A percentile compares a stretch with the other conserved stretches of the same genome.
Conservation (phyloP, 2,113 vertebrate genomes). For the Apteryx owenii region DNA sequence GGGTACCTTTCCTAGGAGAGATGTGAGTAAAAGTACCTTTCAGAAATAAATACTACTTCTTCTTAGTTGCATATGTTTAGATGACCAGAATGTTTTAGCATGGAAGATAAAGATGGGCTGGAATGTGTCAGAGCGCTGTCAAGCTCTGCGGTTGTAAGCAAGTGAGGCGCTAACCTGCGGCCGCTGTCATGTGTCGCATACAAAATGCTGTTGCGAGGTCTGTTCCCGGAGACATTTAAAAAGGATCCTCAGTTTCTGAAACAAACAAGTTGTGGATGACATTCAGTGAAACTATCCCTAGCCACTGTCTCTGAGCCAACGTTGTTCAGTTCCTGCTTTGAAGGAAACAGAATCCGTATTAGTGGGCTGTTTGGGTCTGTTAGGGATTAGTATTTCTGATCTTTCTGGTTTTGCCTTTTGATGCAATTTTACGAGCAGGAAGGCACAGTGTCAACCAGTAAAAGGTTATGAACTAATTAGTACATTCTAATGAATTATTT, state of each 20-base stretch:
- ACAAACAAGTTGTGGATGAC: not conserved
- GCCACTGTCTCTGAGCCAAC: not conserved
- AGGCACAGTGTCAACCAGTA: not conserved
- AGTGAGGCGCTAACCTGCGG: not conserved
- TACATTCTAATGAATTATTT: not conserved
- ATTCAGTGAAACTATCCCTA: not conserved
- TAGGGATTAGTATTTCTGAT: not conserved
- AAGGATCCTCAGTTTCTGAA: not conserved
- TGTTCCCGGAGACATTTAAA: not conserved
- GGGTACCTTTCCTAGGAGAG: slow-evolving; percentile 99
- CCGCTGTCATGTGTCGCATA: not conserved
- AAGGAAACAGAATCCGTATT: not conserved
- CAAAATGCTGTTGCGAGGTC: not conserved
- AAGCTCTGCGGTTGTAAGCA: not conserved
- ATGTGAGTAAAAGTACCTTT: slow-evolving; percentile 82
- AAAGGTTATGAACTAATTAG: not conserved
- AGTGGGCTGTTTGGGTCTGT: not conserved
- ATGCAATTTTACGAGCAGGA: not conserved
- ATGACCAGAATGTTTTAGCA: not conserved
- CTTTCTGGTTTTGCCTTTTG: not conserved
- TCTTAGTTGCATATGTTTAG: not conserved
- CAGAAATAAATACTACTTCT: not conserved
- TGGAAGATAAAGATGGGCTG: not conserved
- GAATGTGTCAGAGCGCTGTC: not conserved
- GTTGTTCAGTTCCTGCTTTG: rapidly evolving